Conservation (phyloP, 2,113 vertebrate species). For the Lipotes vexillifer region DNA sequence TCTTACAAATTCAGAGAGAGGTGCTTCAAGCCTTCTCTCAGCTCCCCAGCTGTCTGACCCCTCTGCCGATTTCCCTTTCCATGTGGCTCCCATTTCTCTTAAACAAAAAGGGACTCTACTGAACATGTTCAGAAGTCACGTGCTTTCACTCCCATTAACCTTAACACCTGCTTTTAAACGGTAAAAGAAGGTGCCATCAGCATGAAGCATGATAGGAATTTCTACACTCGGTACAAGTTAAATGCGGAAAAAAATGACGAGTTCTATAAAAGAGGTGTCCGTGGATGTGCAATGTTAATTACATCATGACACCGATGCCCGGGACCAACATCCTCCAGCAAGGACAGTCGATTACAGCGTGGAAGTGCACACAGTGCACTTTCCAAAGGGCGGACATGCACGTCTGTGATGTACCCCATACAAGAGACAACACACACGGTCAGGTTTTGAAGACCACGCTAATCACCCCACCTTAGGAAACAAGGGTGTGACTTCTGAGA, state of each 20-base stretch:
- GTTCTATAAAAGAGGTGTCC: background rate
- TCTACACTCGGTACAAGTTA: background rate
- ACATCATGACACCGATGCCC: background rate
- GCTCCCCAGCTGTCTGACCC: background rate
- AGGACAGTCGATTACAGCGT: background rate
- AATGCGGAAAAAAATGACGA: background rate
- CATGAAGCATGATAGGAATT: background rate
- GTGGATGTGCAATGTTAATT: background rate
- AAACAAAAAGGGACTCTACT: background rate
- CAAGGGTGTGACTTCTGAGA: background rate
- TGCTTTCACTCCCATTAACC: background rate
- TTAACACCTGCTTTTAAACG: background rate
- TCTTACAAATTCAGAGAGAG: background rate
- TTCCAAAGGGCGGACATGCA: too few species aligned
- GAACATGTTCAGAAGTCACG: background rate
- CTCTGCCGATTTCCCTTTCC: background rate
- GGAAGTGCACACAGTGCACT: rapidly evolving
- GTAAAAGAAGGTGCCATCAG: background rate
- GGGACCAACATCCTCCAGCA: background rate
- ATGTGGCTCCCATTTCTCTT: background rate
- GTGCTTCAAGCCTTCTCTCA: too few species aligned
- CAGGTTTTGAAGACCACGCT: too few species aligned
- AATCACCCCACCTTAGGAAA: background rate
- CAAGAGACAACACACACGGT: background rate
- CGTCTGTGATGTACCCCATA: too few species aligned